These are phyloP conservation scores for Ellobium chinense DNA, from an alignment of 2,888 invertebrate species.

Conservation along the genomic window DNA sequence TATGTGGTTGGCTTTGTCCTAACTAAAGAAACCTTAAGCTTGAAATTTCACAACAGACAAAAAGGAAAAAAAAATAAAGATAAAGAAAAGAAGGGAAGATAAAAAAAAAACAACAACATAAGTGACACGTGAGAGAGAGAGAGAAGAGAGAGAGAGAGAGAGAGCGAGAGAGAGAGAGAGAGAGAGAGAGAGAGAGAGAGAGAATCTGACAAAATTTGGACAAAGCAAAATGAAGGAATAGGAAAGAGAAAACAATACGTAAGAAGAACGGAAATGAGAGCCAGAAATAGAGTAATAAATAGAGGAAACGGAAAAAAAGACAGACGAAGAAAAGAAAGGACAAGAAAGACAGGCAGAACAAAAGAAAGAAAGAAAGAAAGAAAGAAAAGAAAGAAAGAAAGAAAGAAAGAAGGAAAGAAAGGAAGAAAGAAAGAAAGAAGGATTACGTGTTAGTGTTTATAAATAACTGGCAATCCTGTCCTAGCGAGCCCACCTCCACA, in stretches of 20 bases:
- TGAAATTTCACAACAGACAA: too few species aligned
- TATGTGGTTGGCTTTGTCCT: too few species aligned
- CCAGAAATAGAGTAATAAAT: not conserved
- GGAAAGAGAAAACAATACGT: not conserved
- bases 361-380: not conserved
- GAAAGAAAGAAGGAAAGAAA: not conserved
- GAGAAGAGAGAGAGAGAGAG: not conserved
- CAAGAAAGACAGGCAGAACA: not conserved
- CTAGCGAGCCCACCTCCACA: too few species aligned
- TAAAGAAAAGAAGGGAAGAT: not conserved
- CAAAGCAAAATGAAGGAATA: not conserved
- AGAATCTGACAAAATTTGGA: not conserved
- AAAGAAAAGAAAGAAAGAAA: not conserved
- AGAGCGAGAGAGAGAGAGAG: not conserved
- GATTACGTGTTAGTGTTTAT: too few species aligned
- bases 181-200: too few species aligned
- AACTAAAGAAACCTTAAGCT: too few species aligned
- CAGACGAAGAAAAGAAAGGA: not conserved
- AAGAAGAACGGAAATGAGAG: not conserved
- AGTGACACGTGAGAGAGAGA: not conserved
- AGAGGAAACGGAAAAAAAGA: not conserved
- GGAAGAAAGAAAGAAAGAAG: not conserved
- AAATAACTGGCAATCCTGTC: too few species aligned
- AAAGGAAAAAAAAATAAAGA: too few species aligned
- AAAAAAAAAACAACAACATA: not conserved